Base-by-base conservation (phyloP, 2,888 invertebrate genomes). In the Spatulosminthurus flaviceps region DNA sequence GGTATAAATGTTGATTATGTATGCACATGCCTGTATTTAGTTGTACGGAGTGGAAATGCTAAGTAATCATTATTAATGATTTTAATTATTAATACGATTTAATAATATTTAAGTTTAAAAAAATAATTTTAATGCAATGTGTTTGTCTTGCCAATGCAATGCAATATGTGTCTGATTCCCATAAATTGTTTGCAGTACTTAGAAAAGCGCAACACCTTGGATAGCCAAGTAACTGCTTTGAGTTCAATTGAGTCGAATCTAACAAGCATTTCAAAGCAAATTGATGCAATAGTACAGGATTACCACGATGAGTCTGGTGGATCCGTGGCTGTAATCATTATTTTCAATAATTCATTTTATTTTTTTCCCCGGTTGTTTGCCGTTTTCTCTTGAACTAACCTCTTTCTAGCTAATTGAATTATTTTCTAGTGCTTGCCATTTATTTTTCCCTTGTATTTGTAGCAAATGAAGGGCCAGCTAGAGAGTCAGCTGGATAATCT, bases 261-360 rank as follows among this genome's bases (percentile, higher is more conserved):
- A 74, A 69, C 66, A 67, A 66, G 41, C 21, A 74, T 74, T 64
- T 67, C 79, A 22, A 79, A 79, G 51, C 67, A 79, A 60, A 51
- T 79, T 74, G 79, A 79, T 67, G 19, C 66, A 16, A 69, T 74
- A 34, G 26, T 79, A 26, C 79, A 74, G 43, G 79, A 79, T 22
- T 79, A 74, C 42, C 79, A 79, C 67, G 73, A 78, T 67, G 79
- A 74, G 41, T 43, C 34, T 69, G 75, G 75, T 75, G 77, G 67
- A 69, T 77, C 77, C 66, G 22, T 77, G 19, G 34, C 66, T 42
- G 69, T 67, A 67, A 74, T 42, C 51, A 74, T 24, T n/a, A 21
- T 51, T 26, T 78, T 61, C 34, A 71, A 60, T 41, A n/a, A n/a
- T n/a, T n/a, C n/a, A n/a, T n/a, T n/a, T n/a, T n/a, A n/a, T n/a